These are phyloP conservation scores for Boulengeromyrus knoepffleri DNA, from an alignment of 2,113 vertebrate genomes.

Conservation along the genomic window DNA sequence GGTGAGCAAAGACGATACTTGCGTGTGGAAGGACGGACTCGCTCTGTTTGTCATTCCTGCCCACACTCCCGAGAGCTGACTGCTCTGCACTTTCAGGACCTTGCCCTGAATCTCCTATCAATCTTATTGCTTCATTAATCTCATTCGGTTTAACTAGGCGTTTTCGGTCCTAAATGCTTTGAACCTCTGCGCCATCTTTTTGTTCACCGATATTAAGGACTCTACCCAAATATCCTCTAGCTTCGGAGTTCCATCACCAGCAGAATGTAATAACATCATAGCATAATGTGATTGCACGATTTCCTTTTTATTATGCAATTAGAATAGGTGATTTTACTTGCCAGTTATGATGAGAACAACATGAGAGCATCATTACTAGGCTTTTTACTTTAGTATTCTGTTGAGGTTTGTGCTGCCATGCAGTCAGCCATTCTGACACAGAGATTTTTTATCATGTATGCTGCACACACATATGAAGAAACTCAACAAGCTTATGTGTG, in stretches of 20 bases:
- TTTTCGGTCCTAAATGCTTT: neutral
- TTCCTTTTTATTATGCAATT: neutral
- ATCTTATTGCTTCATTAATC: neutral
- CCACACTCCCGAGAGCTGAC: neutral
- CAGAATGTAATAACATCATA: neutral
- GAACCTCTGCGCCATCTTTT: neutral
- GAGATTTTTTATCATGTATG: neutral
- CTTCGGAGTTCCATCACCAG: neutral
- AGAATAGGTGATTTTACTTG: neutral
- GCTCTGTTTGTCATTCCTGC: neutral
- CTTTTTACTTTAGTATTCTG: neutral
- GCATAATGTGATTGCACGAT: neutral
- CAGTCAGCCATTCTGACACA: neutral
- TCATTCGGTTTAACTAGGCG: neutral
- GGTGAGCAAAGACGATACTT: slow-evolving; percentile 18
- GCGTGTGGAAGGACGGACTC: neutral
- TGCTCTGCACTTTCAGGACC: neutral
- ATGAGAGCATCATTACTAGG: neutral
- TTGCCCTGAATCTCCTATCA: neutral
- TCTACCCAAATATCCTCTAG: neutral
- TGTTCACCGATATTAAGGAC: neutral
- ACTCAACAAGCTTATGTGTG: neutral
- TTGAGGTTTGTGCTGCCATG: neutral
- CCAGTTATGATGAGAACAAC: neutral
- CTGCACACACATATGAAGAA: neutral